Conservation (phyloP, 1,140 invertebrate species). For the Tyrophagus putrescentiae region DNA sequence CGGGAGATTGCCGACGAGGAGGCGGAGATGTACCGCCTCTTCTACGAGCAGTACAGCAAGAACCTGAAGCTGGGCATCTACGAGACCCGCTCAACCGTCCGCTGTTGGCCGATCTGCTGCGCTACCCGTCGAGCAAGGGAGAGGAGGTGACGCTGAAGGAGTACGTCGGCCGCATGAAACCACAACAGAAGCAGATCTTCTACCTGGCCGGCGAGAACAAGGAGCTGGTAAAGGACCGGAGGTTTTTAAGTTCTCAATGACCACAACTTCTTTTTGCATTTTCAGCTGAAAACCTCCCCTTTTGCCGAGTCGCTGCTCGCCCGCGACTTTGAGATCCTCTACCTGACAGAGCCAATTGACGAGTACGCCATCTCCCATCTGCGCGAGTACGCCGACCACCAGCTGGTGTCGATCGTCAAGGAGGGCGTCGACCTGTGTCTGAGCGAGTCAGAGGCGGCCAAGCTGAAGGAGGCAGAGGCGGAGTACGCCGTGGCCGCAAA, state of each 20-base stretch:
- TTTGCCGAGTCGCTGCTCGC: constrained; percentile 85
- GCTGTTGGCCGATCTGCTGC: constrained; percentile 79
- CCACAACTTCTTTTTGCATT: neutral
- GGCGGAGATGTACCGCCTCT: constrained; percentile 67
- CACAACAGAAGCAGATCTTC: constrained; percentile 86
- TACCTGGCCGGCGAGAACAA: constrained; percentile 80
- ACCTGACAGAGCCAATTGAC: constrained; percentile 88
- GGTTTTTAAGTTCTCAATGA: constrained; percentile 30
- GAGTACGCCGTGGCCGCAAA: constrained; percentile 75
- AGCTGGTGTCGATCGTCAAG: constrained; percentile 98
- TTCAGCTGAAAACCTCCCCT: constrained; percentile 58
- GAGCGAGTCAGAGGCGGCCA: constrained; percentile 61
- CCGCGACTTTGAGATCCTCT: constrained; percentile 92
- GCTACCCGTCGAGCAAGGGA: constrained; percentile 66
- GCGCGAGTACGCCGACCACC: constrained; percentile 97
- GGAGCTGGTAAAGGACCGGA: constrained; percentile 73
- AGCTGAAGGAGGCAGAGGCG: constrained; percentile 57
- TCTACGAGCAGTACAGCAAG: constrained; percentile 99
- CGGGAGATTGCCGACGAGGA: constrained; percentile 64
- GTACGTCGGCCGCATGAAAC: constrained; percentile 92
- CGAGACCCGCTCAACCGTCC: constrained; percentile 89
- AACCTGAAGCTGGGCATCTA: constrained; percentile 95
- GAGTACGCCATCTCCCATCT: constrained; percentile 91
- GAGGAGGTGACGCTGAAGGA: constrained; percentile 60
- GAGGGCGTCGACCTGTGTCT: constrained; percentile 68